Base-by-base conservation (phyloP, 2,113 vertebrate species). In the Nycticebus coucang region DNA sequence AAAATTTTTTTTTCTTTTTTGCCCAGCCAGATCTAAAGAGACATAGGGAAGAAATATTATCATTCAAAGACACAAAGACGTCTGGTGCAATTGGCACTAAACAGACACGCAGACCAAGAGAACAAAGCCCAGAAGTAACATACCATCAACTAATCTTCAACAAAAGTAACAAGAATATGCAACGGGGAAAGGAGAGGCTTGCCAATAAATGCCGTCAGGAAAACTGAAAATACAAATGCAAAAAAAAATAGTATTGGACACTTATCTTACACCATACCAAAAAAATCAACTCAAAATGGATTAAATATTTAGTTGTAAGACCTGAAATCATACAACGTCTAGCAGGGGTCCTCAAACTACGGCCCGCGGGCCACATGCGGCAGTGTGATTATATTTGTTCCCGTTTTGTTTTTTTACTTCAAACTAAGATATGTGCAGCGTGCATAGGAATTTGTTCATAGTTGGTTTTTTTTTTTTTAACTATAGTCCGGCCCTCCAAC, bases 1-100 rank as follows among this genome's bases (percentile, higher is more conserved):
- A 86, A 97, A 80, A 88, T 85, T 26, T 62, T 62, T 87, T 91
- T 78, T 84, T 91, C 72, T 84, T 87, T 92, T 78, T 89, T 84
- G 26, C 37, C 55, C 60, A 85, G n/a, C 60, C 79, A 17, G 50
- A 94, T 55, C 41, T 60, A 86, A 5, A 87, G 35, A 3, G 19
- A 88, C 53, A 26, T 30, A 86, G 33, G 4, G 2, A 21, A 78
- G 45, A 75, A 92, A 79, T 66, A 77, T 5, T 59, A 35, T 33
- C 37, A 95, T 66, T 89, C 81, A 79, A 68, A 93, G 71, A 88
- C 33, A 93, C 77, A 79, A 68, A 93, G 71, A 88, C 33, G 91
- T 71, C n/a, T 85, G 41, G 18, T 92, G 15, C 9, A 57, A 72
- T 18, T 53, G 22, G 33, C 18, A 57, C 28, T 19, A 68, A 79